Base-by-base conservation (phyloP, 2,797 vertebrate genomes). In the Anas capensis region DNA sequence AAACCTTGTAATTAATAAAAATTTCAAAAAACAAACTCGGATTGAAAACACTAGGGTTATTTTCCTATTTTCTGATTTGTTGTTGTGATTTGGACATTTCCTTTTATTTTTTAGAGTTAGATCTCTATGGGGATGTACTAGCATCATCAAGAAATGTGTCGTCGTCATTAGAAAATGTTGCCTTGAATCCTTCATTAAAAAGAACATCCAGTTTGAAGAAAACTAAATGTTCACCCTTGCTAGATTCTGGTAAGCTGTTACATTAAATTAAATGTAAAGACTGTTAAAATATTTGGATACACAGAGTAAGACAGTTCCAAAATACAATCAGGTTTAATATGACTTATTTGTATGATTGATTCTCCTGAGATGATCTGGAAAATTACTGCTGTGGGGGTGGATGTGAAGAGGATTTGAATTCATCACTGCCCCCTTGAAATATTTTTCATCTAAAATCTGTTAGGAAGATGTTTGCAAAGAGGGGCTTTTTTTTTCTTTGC, bases 191-290 rank as follows among this genome's bases (percentile, higher is more conserved):
- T 66, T 96, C 97, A 8, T 72, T 98, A 14, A 98, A 98, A 90
- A 98, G 98, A 93, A 97, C 98, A 2, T 96, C 98, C 2, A 98
- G 98, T 95, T 97, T 99, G 86, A 98, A 95, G 96, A 98, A 98
- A 68, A 95, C 97, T 10, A 96, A 92, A 14, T 97, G 98, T n/a
- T 92, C 92, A 24, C 64, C 86, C 57, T 57, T 96, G 68, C 97
- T 98, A 44, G 98, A 98, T 94, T 98, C 98, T 95, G 98, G 98
- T 99, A 86, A 97, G 97, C 69, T 57, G 48, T 44, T 53, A 11
- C 40, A 65, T 48, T 33, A 56, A 61, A 33, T 57, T 71, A 51
- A 51, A 27, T 14, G 48, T 13, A 71, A 40, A 57, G 49, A 42
- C 46, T 21, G 14, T 6, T 36, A 2, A 46, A 60, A 31, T 33